A percentile compares a stretch with the other conserved stretches of the same genome.
These are phyloP conservation scores for Tenthredo amoena DNA, from an alignment of 2,888 invertebrate genomes.

Conservation along the genomic window DNA sequence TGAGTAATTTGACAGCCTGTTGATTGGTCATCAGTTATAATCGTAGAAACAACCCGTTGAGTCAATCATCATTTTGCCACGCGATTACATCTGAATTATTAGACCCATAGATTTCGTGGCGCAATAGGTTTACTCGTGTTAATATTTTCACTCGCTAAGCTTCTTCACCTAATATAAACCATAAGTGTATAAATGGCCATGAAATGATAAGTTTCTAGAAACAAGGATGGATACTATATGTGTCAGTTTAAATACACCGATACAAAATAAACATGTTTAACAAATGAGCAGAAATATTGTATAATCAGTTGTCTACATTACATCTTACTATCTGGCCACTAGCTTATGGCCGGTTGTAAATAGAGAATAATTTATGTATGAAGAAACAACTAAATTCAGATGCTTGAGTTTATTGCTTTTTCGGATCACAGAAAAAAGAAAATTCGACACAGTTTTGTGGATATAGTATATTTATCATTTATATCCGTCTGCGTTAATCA, in stretches of 20 bases:
- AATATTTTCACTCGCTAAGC: background rate
- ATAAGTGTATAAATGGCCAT: conserved; percentile 40
- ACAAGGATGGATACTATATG: conserved; percentile 54
- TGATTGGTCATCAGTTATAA: background rate
- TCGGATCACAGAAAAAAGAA: background rate
- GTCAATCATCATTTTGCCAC: background rate
- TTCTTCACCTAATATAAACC: background rate
- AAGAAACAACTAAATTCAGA: background rate
- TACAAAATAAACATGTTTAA: background rate
- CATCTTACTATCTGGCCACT: background rate
- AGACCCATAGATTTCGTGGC: conserved; percentile 16
- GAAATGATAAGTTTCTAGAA: conserved; percentile 55
- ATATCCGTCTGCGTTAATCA: background rate
- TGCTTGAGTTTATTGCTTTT: background rate
- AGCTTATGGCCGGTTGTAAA: background rate
- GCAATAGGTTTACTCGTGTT: background rate
- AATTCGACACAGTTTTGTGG: background rate
- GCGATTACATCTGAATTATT: background rate
- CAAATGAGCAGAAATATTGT: background rate
- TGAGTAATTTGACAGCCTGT: background rate
- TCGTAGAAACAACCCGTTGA: background rate
- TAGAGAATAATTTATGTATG: background rate
- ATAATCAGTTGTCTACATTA: background rate
- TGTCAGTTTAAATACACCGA: conserved; percentile 1
- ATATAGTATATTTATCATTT: background rate